Percentiles rank a stretch among this genome's conserved stretches.
phyloP scores from a whole-genome alignment of 1,140 invertebrate species.

The Bicyclus anynana region DNA sequence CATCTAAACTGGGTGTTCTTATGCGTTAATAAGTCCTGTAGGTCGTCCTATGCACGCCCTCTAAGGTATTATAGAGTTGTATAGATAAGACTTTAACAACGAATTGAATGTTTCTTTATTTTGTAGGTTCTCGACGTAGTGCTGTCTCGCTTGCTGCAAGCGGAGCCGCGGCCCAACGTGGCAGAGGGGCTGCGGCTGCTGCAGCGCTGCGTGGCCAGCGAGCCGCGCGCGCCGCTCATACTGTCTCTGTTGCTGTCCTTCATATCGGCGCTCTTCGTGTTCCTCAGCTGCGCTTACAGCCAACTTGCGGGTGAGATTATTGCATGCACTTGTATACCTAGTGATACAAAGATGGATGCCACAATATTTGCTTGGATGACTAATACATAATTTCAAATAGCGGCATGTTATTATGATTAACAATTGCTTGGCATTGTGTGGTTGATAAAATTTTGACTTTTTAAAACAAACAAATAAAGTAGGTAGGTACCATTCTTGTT shows the following conservation, averaged over 20 bases:
- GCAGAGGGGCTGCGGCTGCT: conserved; percentile 84
- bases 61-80: background rate
- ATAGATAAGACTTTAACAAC: too few relatives aligned
- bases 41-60: background rate
- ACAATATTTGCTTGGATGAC: too few relatives aligned
- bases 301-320: conserved; percentile 78
- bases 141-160: conserved; percentile 84
- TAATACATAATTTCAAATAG: too few relatives aligned
- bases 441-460: too few relatives aligned
- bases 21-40: too few relatives aligned
- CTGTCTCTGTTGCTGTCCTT: conserved; percentile 90
- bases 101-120: conserved; percentile 28
- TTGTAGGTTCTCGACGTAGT: conserved; percentile 85
- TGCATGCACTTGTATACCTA: background rate
- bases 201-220: conserved; percentile 85
- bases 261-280: conserved; percentile 93
- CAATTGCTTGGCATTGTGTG: too few relatives aligned
- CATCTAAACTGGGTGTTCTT: too few relatives aligned
- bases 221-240: conserved; percentile 86
- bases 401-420: too few relatives aligned
- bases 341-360: too few relatives aligned
- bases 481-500: too few relatives aligned
- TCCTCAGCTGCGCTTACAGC: conserved; percentile 90
- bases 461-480: too few relatives aligned
- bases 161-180: conserved; percentile 82